These are phyloP conservation scores for Lasioglossum marginatum DNA, from an alignment of 2,888 invertebrate species.

Conservation along the genomic window DNA sequence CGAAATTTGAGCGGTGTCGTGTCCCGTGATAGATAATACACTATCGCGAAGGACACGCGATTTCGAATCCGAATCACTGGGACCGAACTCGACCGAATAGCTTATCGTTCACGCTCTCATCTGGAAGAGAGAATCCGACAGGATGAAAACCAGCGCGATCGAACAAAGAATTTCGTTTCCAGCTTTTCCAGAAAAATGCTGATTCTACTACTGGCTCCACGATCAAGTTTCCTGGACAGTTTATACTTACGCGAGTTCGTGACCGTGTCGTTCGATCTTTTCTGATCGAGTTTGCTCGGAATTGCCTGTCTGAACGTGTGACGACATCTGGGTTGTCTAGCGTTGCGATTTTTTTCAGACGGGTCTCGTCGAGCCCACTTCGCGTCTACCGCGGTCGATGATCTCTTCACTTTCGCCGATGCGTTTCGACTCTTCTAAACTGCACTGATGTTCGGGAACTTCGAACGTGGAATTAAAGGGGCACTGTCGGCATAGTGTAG, in stretches of 20 bases:
- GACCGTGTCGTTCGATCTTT: not conserved
- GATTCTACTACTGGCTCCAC: not conserved
- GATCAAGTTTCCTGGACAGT: not conserved
- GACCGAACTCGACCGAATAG: not conserved
- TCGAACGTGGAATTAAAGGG: not conserved
- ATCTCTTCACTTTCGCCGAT: slow-evolving; percentile 35
- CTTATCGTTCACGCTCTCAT: not conserved
- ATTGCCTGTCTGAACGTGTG: slow-evolving; percentile 8
- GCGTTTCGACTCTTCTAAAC: slow-evolving; percentile 30
- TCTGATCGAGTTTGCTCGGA: not conserved
- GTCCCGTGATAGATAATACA: not conserved
- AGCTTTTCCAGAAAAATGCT: not conserved
- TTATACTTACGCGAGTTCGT: not conserved
- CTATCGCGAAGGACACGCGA: not conserved
- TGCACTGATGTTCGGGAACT: not conserved
- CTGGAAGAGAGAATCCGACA: not conserved
- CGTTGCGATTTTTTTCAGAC: slow-evolving; percentile 49
- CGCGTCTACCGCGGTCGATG: slow-evolving; percentile 46
- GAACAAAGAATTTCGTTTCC: not conserved
- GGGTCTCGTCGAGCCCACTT: slow-evolving; percentile 34
- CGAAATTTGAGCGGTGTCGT: slow-evolving; percentile 13
- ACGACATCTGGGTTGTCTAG: slow-evolving; percentile 45
- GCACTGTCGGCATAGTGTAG: no score
- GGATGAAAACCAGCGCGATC: not conserved
- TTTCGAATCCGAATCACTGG: not conserved